Base-by-base conservation (phyloP, 2,888 invertebrate species). In the Tipula lateralis region DNA sequence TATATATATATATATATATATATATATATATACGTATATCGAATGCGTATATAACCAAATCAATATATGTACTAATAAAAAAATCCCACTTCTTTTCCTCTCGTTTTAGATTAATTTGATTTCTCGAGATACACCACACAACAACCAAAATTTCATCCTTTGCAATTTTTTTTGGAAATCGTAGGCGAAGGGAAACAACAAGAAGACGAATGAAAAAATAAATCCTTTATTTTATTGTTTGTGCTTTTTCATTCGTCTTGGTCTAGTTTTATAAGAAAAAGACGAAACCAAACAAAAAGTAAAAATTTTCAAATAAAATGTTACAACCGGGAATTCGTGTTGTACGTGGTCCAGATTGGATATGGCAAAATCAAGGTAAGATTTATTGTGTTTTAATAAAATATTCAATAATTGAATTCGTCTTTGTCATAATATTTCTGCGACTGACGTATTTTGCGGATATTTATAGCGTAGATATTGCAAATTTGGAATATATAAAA, bases 311-410 rank as follows among this genome's bases (percentile, higher is more conserved):
- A 66, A 19, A 66, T 66, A 66, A 82, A 83, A 93, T 93, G 93
- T 88, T 94, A 89, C 92, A 93, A 87, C 93, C 94, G 83, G 96
- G 96, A 80, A 91, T 95, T 86, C 91, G 95, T 87, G 95, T 96
- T 85, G 94, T 96, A 9, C 91, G 96, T 84, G 96, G 96, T 16
- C 94, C 94, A 39, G 95, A 96, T 89, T 96, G 96, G 96, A 93
- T 93, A 88, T 96, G 96, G 96, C 93, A 92, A 84, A 93, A 94
- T 89, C 96, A 96, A 92, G 93, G 92, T 92, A 90, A 88, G 85
- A 83, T 32, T 30, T 66, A 2, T 66, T 66, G 3, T 44, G n/a
- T 66, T 24, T 66, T 24, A 82, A 82, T 82, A 82, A 82, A 82
- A 16, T 82, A 82, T 82, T 82, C 66, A 66, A 66, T 66, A 66